These are phyloP conservation scores for Oenanthe oenanthe DNA, from an alignment of 2,113 vertebrate species.

Conservation along the genomic window DNA sequence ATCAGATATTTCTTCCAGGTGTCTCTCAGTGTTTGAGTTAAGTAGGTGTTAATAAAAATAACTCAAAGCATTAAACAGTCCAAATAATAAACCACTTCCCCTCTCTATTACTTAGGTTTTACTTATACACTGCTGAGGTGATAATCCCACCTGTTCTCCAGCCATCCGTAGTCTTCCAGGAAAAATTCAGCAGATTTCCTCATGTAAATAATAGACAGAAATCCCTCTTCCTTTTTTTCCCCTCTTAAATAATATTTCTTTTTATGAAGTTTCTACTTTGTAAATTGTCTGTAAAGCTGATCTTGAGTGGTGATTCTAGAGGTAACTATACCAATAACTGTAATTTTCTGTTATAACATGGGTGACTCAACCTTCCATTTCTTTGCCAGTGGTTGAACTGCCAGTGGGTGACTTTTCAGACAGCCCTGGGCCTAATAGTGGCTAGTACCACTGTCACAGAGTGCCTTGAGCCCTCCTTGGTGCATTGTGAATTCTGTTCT, in stretches of 20 bases:
- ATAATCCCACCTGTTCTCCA: neutral
- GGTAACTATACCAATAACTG: neutral
- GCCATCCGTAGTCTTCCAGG: neutral
- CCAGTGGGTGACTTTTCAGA: neutral
- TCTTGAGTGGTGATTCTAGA: neutral
- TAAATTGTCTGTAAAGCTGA: neutral
- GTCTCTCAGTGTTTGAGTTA: neutral
- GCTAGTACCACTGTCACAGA: neutral
- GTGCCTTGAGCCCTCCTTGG: neutral
- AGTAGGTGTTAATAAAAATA: slow-evolving; percentile 19
- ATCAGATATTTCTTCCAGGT: neutral
- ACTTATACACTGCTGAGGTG: neutral
- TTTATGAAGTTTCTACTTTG: neutral
- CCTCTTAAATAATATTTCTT: neutral
- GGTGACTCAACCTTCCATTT: neutral
- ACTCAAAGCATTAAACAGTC: neutral
- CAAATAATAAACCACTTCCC: slow-evolving; percentile 1
- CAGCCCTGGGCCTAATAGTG: neutral
- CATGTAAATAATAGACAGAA: neutral
- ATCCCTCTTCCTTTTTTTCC: accelerated
- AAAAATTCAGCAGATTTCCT: neutral
- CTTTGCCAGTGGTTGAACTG: neutral
- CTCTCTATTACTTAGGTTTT: neutral
- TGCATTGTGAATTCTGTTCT: neutral
- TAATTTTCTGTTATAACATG: neutral